Evolutionary conservation across 2,888 invertebrate genomes (phyloP).

Genomic region (Pinctada fucata): DNA sequence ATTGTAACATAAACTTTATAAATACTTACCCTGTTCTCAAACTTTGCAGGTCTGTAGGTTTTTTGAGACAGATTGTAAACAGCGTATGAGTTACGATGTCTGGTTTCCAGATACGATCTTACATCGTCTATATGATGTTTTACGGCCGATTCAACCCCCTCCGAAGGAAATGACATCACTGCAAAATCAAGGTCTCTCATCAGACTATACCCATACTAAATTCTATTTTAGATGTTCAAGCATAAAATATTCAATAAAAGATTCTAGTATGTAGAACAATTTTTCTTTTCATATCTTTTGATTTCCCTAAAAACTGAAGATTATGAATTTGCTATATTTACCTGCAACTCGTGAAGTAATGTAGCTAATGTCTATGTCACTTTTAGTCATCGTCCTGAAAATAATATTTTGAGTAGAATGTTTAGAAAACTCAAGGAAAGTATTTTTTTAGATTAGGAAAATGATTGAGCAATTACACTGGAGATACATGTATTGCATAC

Average conservation of each 20-base stretch:
- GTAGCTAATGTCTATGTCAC: conserved; percentile 93
- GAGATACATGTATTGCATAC: no score
- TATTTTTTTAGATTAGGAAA: no score
- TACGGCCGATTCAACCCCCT: conserved; percentile 92
- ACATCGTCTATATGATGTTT: conserved; percentile 96
- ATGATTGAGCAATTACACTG: no score
- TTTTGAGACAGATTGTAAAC: conserved; percentile 89
- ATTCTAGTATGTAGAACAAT: no score
- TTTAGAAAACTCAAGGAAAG: no score
- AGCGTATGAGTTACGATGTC: conserved; percentile 84
- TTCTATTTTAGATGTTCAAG: no score
- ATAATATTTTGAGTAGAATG: conserved; percentile 4
- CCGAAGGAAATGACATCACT: conserved; percentile 96
- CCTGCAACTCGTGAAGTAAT: conserved; percentile 90
- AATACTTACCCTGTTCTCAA: conserved; percentile 77
- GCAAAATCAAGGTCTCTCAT: conserved; percentile 24
- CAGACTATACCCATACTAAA: no score
- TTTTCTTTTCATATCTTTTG: no score
- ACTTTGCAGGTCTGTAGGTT: conserved; percentile 78
- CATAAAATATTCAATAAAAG: no score
- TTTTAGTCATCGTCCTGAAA: conserved; percentile 74
- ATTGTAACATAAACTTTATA: no score
- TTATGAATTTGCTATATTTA: conserved; percentile 44
- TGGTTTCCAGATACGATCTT: conserved; percentile 85
- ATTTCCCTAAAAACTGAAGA: no score